Percentiles rank a stretch among this genome's conserved stretches.
These are phyloP conservation scores for Drosophila paracracens DNA, from an alignment of 2,888 invertebrate genomes.

Conservation along the genomic window DNA sequence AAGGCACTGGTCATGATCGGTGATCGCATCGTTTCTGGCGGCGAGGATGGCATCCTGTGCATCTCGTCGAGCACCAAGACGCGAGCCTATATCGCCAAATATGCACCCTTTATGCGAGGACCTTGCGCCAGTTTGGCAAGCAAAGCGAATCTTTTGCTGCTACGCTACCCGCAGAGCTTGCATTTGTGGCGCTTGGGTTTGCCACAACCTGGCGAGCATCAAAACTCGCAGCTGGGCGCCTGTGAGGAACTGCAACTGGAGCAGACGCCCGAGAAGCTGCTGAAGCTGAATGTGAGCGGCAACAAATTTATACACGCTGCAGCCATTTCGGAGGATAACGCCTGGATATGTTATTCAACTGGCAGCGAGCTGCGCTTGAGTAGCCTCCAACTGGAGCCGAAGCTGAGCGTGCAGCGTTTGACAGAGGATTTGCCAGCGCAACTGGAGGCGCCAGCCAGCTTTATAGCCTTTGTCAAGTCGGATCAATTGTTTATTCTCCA, in stretches of 20 bases:
- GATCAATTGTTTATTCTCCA: conserved; percentile 85
- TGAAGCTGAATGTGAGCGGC: conserved; percentile 88
- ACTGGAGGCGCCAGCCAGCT: conserved; percentile 80
- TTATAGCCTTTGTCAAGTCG: conserved; percentile 84
- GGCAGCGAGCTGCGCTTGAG: conserved; percentile 88
- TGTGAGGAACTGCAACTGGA: conserved; percentile 44
- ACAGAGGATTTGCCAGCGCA: conserved; percentile 82
- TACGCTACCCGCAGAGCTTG: conserved; percentile 88
- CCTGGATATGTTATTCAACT: conserved; percentile 92
- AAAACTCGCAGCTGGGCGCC: background rate
- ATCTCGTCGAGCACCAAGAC: conserved; percentile 88
- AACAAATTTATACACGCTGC: conserved; percentile 90
- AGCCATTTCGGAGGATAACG: conserved; percentile 89
- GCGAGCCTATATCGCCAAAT: conserved; percentile 87
- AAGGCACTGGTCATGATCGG: conserved; percentile 89
- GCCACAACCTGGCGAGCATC: background rate
- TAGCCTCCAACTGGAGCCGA: conserved; percentile 52
- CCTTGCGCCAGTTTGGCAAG: conserved; percentile 87
- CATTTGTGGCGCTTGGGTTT: conserved; percentile 88
- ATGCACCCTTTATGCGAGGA: conserved; percentile 89
- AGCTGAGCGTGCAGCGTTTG: conserved; percentile 73
- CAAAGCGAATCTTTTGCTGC: conserved; percentile 86
- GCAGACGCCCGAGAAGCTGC: conserved; percentile 88
- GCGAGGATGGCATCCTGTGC: conserved; percentile 92
- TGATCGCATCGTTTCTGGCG: conserved; percentile 90